These are phyloP conservation scores for Fregata magnificens DNA, from an alignment of 2,113 vertebrate genomes.

Conservation along the genomic window DNA sequence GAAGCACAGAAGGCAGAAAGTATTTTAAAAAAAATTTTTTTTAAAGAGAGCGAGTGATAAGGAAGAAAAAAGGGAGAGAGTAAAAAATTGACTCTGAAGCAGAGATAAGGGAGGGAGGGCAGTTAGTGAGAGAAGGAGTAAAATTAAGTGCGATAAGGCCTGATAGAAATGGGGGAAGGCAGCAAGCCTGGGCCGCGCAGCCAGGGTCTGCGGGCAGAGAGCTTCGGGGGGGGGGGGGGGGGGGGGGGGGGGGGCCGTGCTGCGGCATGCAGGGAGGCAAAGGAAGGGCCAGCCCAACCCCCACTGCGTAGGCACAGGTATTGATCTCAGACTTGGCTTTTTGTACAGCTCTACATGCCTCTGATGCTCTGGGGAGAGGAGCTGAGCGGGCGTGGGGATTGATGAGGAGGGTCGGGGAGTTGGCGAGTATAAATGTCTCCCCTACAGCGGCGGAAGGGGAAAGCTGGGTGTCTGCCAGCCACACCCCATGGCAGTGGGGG, in stretches of 20 bases:
- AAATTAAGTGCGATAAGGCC: constrained; percentile 15
- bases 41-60: background rate
- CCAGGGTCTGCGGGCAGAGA: fast-evolving
- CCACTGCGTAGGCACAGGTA: background rate
- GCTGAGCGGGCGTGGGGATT: background rate
- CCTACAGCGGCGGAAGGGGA: background rate
- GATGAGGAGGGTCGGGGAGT: background rate
- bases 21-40: background rate
- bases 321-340: background rate
- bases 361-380: background rate
- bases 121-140: constrained; percentile 25
- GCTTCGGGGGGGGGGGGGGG: fast-evolving
- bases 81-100: constrained; percentile 36
- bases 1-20: background rate
- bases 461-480: background rate
- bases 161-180: background rate
- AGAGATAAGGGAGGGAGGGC: constrained; percentile 42
- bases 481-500: fast-evolving
- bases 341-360: fast-evolving
- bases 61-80: constrained; percentile 5
- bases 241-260: fast-evolving
- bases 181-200: background rate
- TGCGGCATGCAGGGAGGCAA: fast-evolving
- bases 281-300: background rate
- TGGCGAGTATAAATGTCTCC: background rate